A percentile compares a stretch with the other conserved stretches of the same genome.
Conservation (phyloP, 2,797 vertebrate genomes). For the Octomys mimax region DNA sequence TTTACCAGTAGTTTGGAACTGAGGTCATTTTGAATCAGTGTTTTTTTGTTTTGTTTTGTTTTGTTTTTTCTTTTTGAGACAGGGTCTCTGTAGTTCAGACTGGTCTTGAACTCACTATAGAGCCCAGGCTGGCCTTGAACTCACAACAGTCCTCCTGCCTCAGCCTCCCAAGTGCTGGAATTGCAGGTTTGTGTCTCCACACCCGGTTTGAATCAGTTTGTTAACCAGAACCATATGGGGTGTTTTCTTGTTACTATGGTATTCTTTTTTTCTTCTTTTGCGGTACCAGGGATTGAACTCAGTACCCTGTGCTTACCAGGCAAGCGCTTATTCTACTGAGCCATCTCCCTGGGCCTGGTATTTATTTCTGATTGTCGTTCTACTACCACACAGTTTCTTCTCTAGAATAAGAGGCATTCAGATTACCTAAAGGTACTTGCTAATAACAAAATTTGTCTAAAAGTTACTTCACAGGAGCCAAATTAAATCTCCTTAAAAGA, state of each 20-base stretch:
- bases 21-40: not conserved
- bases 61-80: not conserved
- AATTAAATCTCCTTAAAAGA: not conserved
- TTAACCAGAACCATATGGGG: not conserved
- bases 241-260: not conserved
- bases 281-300: too few species aligned
- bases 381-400: conserved; percentile 36
- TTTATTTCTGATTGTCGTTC: conserved; percentile 6
- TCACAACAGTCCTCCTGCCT: not conserved
- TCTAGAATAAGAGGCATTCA: conserved; percentile 35
- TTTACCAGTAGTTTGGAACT: conserved; percentile 19
- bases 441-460: conserved; percentile 48
- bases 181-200: too few species aligned
- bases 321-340: too few species aligned
- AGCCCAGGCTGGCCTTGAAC: not conserved
- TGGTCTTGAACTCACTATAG: not conserved
- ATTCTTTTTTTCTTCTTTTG: too few species aligned
- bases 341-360: not conserved
- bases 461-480: not conserved
- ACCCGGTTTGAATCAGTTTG: not conserved
- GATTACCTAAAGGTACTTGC: conserved; percentile 19
- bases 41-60: not conserved
- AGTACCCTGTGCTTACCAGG: too few species aligned
- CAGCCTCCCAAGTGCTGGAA: not conserved
- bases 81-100: not conserved